Evolutionary conservation across 2,888 invertebrate species (phyloP).

Genomic region (Iselma pallidipennis): DNA sequence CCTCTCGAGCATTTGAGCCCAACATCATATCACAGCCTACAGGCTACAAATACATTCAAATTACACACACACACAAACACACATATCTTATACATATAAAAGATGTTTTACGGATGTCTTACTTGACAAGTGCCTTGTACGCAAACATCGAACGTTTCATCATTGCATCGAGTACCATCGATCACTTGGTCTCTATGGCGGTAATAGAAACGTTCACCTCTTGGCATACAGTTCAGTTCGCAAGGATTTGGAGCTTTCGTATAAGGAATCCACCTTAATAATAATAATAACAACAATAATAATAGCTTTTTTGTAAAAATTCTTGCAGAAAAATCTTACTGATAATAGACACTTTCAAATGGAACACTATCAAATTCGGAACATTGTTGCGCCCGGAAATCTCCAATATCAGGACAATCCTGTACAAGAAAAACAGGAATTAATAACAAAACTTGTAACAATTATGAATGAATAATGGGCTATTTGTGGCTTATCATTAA

Average conservation of each 20-base stretch:
- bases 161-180: constrained; percentile 82
- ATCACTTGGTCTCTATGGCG: constrained; percentile 78
- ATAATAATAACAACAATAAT: not conserved
- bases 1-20: constrained; percentile 84
- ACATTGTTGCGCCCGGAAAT: constrained; percentile 91
- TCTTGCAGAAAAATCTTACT: constrained; percentile 69
- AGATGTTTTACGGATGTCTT: constrained; percentile 40
- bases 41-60: constrained; percentile 60
- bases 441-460: constrained; percentile 10
- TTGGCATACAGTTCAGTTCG: constrained; percentile 94
- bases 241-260: constrained; percentile 87
- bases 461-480: constrained; percentile 15
- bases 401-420: constrained; percentile 79
- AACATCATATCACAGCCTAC: constrained; percentile 96
- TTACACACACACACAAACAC: not conserved
- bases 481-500: constrained; percentile 5
- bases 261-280: constrained; percentile 81
- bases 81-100: constrained; percentile 1
- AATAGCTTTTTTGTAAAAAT: not conserved
- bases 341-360: constrained; percentile 81
- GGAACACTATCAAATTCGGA: constrained; percentile 77
- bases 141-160: constrained; percentile 87
- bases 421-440: constrained; percentile 43
- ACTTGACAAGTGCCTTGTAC: constrained; percentile 94
- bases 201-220: constrained; percentile 88